Conservation (phyloP, 2,888 invertebrate genomes). For the Agrilus biguttatus region DNA sequence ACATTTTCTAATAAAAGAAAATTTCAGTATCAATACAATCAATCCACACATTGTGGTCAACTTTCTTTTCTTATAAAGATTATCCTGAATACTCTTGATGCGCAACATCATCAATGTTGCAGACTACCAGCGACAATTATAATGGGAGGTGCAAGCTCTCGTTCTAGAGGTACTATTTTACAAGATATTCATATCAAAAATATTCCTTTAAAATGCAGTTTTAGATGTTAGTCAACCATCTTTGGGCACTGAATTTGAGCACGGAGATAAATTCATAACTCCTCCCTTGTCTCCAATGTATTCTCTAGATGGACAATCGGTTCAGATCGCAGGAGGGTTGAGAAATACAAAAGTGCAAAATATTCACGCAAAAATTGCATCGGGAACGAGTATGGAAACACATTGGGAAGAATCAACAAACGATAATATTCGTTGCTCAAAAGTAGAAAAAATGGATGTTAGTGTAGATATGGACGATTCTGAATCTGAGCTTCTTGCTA, state of each 20-base stretch:
- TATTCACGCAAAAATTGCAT: constrained; percentile 27
- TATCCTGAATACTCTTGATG: constrained; percentile 81
- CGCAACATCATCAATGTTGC: constrained; percentile 83
- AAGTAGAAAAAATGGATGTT: constrained; percentile 2
- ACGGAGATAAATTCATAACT: constrained; percentile 34
- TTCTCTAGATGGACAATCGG: constrained; percentile 38
- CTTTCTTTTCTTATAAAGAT: constrained; percentile 73
- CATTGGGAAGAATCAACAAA: constrained; percentile 51
- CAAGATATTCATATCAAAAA: constrained; percentile 9
- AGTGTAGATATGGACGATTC: constrained; percentile 65
- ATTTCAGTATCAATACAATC: constrained; percentile 58
- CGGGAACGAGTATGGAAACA: constrained; percentile 41
- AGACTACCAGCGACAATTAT: constrained; percentile 68
- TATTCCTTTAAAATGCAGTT: constrained; percentile 1
- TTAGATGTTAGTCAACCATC: constrained; percentile 65
- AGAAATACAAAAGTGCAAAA: constrained; percentile 30
- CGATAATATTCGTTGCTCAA: constrained; percentile 6
- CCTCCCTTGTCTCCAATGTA: constrained; percentile 50
- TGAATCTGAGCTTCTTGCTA: constrained; percentile 78
- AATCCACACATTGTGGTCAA: constrained; percentile 52
- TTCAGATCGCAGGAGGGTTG: constrained; percentile 29
- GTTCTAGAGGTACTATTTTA: constrained; percentile 44
- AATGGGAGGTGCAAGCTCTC: constrained; percentile 52
- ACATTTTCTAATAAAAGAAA: not conserved
- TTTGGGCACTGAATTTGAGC: constrained; percentile 51